Base-by-base conservation (phyloP, 2,888 invertebrate species). In the Netelia virgata region DNA sequence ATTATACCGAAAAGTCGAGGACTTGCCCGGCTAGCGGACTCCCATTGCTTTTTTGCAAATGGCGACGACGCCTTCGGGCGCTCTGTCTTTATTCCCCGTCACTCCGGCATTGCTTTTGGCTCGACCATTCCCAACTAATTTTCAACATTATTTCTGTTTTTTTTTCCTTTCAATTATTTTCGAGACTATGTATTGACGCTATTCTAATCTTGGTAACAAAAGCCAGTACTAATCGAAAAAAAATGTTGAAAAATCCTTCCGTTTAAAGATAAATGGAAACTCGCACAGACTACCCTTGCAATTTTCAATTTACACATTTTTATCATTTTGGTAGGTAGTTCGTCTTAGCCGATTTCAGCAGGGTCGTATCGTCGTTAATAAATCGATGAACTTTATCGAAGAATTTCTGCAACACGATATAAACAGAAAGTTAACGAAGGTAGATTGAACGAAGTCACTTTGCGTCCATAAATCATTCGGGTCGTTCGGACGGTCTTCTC, bases 1-100 rank as follows among this genome's bases (percentile, higher is more conserved):
- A 76, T 61, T 77, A 73, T 77, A 72, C 82, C 64, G 57, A 64
- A 82, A 82, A 77, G 82, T 82, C 59, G 77, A 82, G 76, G 16
- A 72, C 73, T 73, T 28, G 47, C 14, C 79, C 23, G 50, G 57
- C 53, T 75, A 20, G 70, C 28, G 53, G 63, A 55, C 69, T 70
- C 18, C 57, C 57, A 47, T 11, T 47, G 47, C 14, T 10, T 47
- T 47, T 47, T 47, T 47, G 1, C 47, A 47, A 10, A 53, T 69
- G 55, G 63, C 55, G 69, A 61, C 53, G 36, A 61, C 47, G 63
- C 69, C 63, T 36, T 41, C 61, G 11, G 69, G 69, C 61, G 20
- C 20, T 66, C 76, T 50, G 41, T 66, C 76, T 28, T 41, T 20
- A 47, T 14, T 9, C 28, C 41, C 3, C 50, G 36, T 70, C 70